A percentile compares a stretch with the other conserved stretches of the same genome.
These are phyloP conservation scores for Carcharodon carcharias DNA, from an alignment of 2,797 vertebrate species.

Conservation along the genomic window DNA sequence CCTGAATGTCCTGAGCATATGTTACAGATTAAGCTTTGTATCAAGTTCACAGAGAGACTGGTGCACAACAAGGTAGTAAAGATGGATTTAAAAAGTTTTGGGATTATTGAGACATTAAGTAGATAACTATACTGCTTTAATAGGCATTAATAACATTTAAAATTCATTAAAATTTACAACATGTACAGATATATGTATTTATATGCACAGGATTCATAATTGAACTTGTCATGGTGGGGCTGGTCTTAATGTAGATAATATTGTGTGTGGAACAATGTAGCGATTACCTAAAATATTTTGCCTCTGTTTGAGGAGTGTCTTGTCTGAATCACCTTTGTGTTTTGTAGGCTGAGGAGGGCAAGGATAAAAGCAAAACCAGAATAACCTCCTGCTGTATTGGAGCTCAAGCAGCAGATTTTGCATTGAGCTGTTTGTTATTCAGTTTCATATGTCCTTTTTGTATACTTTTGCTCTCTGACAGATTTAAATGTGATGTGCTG, in stretches of 20 bases:
- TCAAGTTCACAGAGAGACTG: not conserved
- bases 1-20: not conserved
- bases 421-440: not conserved
- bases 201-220: not conserved
- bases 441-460: not conserved
- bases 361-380: not conserved
- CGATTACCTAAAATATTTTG: not conserved
- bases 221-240: not conserved
- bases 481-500: not conserved
- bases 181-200: not conserved
- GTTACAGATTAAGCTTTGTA: not conserved
- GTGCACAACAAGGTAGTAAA: not conserved
- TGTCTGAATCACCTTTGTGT: not conserved
- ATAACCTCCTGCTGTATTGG: not conserved
- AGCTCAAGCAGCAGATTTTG: not conserved
- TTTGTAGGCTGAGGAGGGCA: not conserved
- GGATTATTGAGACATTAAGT: not conserved
- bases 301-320: not conserved
- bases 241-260: not conserved
- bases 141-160: not conserved
- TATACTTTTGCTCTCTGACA: not conserved
- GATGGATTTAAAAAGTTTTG: not conserved
- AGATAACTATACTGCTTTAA: not conserved
- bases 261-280: not conserved
- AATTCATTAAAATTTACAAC: not conserved